phyloP scores from a whole-genome alignment of 2,888 invertebrate genomes.

The Cosmorhoe ocellata region DNA sequence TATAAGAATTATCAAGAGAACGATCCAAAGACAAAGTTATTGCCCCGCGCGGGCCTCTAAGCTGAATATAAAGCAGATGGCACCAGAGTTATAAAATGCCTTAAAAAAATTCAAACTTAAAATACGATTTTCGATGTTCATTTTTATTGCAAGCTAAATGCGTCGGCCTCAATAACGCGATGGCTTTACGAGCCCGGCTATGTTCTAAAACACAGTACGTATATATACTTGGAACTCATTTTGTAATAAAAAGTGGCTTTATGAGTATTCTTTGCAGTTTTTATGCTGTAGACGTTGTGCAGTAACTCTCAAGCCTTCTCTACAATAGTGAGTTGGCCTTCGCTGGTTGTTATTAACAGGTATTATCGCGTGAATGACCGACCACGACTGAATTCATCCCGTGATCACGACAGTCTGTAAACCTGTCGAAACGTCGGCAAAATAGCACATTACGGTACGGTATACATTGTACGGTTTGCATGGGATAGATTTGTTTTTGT shows the following conservation, averaged over 20 bases:
- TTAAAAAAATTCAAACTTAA: slow-evolving; percentile 49
- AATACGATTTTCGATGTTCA: slow-evolving; percentile 63
- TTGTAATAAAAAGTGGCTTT: slow-evolving; percentile 37
- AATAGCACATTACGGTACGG: too few relatives aligned
- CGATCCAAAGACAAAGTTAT: slow-evolving; percentile 43
- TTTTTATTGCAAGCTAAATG: slow-evolving; percentile 66
- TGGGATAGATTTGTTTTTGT: too few relatives aligned
- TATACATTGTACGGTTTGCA: too few relatives aligned
- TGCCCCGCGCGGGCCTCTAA: slow-evolving; percentile 40
- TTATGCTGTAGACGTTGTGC: slow-evolving; percentile 31
- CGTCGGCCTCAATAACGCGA: slow-evolving; percentile 67
- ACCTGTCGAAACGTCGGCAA: too few relatives aligned
- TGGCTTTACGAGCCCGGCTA: slow-evolving; percentile 61
- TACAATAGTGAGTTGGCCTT: slow-evolving; percentile 24
- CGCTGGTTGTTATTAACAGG: too few relatives aligned
- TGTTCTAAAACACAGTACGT: slow-evolving; percentile 53
- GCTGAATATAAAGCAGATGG: slow-evolving; percentile 49
- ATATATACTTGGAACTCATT: slow-evolving; percentile 47
- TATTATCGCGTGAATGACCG: too few relatives aligned
- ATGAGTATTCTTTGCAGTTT: slow-evolving; percentile 35
- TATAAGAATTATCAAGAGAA: slow-evolving; percentile 42
- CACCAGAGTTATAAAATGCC: slow-evolving; percentile 40
- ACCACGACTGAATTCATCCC: too few relatives aligned
- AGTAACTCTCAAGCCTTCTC: slow-evolving; percentile 27
- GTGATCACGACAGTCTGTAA: too few relatives aligned